Evolutionary conservation across 2,797 vertebrate species (phyloP).

Genomic region (Allobates femoralis): DNA sequence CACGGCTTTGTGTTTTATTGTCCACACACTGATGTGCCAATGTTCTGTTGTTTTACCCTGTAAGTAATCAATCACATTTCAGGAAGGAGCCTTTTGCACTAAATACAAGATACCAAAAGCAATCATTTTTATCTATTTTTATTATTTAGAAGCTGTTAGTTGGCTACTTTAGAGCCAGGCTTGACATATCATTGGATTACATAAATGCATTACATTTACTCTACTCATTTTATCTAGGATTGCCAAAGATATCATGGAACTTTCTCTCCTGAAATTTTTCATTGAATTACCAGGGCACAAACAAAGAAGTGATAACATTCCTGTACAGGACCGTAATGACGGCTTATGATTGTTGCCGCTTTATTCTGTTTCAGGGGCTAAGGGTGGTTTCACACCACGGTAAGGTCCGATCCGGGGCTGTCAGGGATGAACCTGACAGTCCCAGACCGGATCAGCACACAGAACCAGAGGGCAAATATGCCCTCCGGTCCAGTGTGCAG

Average conservation of each 20-base stretch:
- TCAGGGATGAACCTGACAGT: too few relatives aligned
- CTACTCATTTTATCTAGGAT: too few relatives aligned
- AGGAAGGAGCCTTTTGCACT: neutral
- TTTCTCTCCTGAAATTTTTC: too few relatives aligned
- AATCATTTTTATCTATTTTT: neutral
- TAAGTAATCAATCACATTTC: neutral
- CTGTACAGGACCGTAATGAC: neutral
- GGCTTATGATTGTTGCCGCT: neutral
- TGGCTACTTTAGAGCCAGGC: neutral
- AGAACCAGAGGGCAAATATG: too few relatives aligned
- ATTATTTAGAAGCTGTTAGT: neutral
- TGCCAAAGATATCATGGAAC: too few relatives aligned
- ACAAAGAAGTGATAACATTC: neutral
- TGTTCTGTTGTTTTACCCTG: neutral
- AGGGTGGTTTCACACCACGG: too few relatives aligned
- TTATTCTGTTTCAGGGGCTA: neutral
- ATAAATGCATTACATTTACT: too few relatives aligned
- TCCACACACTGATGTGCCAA: conserved; percentile 1
- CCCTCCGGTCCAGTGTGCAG: too few relatives aligned
- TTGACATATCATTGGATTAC: neutral
- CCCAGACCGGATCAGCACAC: too few relatives aligned
- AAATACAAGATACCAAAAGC: neutral
- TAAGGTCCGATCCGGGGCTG: too few relatives aligned
- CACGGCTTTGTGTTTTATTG: conserved; percentile 24
- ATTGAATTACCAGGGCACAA: too few relatives aligned